phyloP scores from a whole-genome alignment of 2,888 invertebrate genomes.

The Acleris cristana region DNA sequence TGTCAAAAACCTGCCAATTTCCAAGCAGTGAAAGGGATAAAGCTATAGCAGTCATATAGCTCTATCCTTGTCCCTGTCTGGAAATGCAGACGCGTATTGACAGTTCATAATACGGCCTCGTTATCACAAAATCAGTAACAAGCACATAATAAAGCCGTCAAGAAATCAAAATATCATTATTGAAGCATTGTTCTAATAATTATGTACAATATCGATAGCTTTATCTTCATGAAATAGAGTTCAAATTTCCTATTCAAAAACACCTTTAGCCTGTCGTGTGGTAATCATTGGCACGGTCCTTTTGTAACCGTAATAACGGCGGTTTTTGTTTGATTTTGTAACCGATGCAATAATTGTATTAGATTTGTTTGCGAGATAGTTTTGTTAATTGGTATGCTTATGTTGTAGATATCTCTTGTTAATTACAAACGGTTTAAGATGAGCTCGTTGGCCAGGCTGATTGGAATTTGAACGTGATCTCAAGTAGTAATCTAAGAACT shows the following conservation, averaged over 20 bases:
- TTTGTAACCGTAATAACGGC: not conserved
- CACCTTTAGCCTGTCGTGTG: not conserved
- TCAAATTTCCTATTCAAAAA: constrained; percentile 5
- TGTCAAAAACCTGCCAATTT: no score
- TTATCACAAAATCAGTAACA: constrained; percentile 19
- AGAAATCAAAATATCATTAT: constrained; percentile 64
- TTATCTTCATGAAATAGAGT: constrained; percentile 1
- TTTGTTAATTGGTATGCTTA: constrained; percentile 28
- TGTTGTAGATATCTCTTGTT: constrained; percentile 18
- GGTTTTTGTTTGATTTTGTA: not conserved
- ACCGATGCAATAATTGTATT: constrained; percentile 5
- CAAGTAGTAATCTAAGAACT: no score
- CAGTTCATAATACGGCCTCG: no score
- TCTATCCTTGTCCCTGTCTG: no score
- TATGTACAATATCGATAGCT: constrained; percentile 41
- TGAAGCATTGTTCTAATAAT: constrained; percentile 52
- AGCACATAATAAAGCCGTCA: constrained; percentile 62
- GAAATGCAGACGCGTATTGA: no score
- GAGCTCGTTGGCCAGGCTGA: constrained; percentile 1
- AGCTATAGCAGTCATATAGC: no score
- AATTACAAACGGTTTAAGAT: constrained; percentile 26
- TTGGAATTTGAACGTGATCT: constrained; percentile 14
- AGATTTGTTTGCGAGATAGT: constrained; percentile 32
- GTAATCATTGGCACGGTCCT: not conserved
- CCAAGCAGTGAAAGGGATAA: no score